Evolutionary conservation across 2,797 vertebrate species (phyloP), one percentile per base, ranked within the genome.

Genomic region (Melanotaenia parkinsoni): DNA sequence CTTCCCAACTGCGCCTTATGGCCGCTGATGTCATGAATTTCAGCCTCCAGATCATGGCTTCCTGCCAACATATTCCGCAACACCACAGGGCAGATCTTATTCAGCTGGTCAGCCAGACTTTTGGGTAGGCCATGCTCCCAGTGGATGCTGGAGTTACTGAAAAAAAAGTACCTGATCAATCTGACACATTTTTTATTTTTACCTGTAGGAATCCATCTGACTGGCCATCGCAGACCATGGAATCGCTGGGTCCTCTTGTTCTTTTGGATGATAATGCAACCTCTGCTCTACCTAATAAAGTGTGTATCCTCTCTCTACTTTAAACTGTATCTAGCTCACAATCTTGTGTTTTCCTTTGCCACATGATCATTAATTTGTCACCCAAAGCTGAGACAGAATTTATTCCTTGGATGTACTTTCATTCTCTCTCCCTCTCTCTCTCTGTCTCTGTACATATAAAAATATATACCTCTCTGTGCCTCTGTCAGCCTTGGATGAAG

Each of bases 401-500:
- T 1, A 18, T 11, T 24, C 1, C 20, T 28, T 40, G 53, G 14
- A 32, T 67, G 26, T 32, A 20, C 40, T 58, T 24, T 57, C 14
- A 45, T 26, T 53, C 51, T 38, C 37, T 12, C 9, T 37, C 35
- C 35, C 7, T 37, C 35, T 11, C 7, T 37, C 47, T 30, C n/a
- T 9, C 24, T 26, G 12, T 47, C 9, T 38, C 37, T 12, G 3
- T 11, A 37, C 35, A 13, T 33, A 33, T 33, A 33, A 8, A 33
- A 7, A 33, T 33, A 33, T 33, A 30, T 37, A 43, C 16, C 5
- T 30, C 13, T 77, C 54, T 69, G 16, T 14, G 3, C 68, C 47
- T 70, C 50, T 60, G 0, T 61, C 47, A 95, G 95, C 61, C 85
- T 14, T 92, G 91, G 91, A 71, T 94, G 76, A 92, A 85, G 68